A percentile compares a stretch with the other conserved stretches of the same genome.
Evolutionary conservation across 2,797 vertebrate species (phyloP).

Genomic region (Triplophysa bombifrons): DNA sequence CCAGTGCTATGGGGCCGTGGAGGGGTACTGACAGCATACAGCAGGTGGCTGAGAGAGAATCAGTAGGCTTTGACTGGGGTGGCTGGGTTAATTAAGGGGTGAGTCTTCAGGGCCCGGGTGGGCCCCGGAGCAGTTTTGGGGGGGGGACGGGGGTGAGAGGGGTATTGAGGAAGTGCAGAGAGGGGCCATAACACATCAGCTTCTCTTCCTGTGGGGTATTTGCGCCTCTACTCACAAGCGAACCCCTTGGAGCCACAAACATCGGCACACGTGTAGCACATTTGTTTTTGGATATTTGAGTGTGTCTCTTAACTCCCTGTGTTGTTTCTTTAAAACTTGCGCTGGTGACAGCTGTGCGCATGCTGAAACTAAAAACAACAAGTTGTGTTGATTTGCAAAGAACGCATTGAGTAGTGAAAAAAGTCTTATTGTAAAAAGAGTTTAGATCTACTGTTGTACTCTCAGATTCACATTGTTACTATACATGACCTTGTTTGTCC

Average conservation of each 20-base stretch:
- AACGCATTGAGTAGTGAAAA: constrained; percentile 38
- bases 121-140: constrained; percentile 64
- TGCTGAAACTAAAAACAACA: constrained; percentile 45
- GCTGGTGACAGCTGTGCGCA: constrained; percentile 54
- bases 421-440: constrained; percentile 1
- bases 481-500: constrained; percentile 53
- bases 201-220: constrained; percentile 67
- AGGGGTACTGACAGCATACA: constrained; percentile 62
- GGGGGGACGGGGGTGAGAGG: constrained; percentile 50
- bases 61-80: constrained; percentile 51
- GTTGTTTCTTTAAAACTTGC: constrained; percentile 45
- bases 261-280: constrained; percentile 57
- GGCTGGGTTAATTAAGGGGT: constrained; percentile 69
- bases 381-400: constrained; percentile 36
- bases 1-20: constrained; percentile 65
- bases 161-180: constrained; percentile 65
- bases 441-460: neutral
- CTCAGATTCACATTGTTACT: neutral
- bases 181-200: constrained; percentile 59
- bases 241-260: constrained; percentile 42
- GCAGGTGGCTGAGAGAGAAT: constrained; percentile 75
- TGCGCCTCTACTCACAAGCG: constrained; percentile 37
- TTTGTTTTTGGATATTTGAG: constrained; percentile 41
- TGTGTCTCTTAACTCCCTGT: constrained; percentile 46
- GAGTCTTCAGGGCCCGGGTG: constrained; percentile 70